Conservation (phyloP, 2,113 vertebrate genomes). For the Anser brachyrhynchus region DNA sequence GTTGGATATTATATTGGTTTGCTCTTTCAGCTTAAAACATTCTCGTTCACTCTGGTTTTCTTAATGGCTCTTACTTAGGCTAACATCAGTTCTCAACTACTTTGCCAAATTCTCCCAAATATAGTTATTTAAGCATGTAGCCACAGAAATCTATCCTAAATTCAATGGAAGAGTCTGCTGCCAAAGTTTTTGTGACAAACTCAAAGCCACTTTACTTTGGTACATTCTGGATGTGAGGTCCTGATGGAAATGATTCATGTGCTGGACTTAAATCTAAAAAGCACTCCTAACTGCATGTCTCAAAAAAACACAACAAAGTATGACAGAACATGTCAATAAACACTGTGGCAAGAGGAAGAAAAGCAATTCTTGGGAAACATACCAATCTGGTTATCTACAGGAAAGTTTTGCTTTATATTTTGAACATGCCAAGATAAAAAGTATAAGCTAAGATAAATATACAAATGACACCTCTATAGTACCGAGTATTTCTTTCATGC, state of each 20-base stretch:
- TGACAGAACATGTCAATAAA: not conserved
- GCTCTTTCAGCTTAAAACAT: not conserved
- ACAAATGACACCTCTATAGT: not conserved
- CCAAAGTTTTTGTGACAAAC: not conserved
- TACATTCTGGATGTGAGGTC: not conserved
- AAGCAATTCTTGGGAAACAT: not conserved
- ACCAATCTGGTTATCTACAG: not conserved
- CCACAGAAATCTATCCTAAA: conserved; percentile 2
- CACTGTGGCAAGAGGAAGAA: not conserved
- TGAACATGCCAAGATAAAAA: not conserved
- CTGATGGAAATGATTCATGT: not conserved
- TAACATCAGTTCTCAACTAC: not conserved
- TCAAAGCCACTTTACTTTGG: not conserved
- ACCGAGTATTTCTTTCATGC: not conserved
- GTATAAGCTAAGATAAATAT: not conserved
- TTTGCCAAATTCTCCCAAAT: conserved; percentile 13
- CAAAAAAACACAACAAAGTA: not conserved
- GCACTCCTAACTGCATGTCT: not conserved
- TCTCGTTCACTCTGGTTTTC: not conserved
- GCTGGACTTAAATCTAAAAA: not conserved
- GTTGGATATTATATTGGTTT: not conserved
- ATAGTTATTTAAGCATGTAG: not conserved
- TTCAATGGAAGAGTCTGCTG: not conserved
- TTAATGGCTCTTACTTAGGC: not conserved
- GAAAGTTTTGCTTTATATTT: not conserved